A percentile compares a stretch with the other conserved stretches of the same genome.
These are phyloP conservation scores for Anguilla obscura DNA, from an alignment of 2,797 vertebrate species.

Conservation along the genomic window DNA sequence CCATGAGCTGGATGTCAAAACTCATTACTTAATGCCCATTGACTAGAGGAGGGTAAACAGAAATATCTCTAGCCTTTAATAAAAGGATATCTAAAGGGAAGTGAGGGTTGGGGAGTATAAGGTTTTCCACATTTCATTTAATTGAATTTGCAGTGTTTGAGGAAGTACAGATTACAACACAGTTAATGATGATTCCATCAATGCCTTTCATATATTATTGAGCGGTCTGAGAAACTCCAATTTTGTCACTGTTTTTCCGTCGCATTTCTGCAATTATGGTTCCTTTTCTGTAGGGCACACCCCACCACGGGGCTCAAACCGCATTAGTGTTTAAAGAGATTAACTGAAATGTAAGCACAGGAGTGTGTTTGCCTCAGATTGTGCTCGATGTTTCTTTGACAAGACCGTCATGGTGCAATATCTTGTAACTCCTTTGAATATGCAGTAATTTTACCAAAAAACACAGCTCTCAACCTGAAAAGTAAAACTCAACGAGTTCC, in stretches of 20 bases:
- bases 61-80: background rate
- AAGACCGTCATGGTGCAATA: background rate
- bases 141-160: conserved; percentile 2
- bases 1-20: background rate
- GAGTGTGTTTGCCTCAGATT: background rate
- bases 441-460: background rate
- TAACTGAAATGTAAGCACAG: background rate
- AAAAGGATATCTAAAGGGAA: background rate
- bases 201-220: background rate
- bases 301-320: background rate
- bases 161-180: background rate
- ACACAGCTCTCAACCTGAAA: background rate
- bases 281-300: background rate
- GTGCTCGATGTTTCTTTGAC: background rate
- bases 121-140: background rate
- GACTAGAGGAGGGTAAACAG: background rate
- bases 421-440: conserved; percentile 4
- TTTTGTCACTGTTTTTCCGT: background rate
- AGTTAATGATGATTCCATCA: background rate
- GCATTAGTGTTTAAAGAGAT: background rate
- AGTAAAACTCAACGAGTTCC: background rate
- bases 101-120: background rate
- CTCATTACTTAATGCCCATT: conserved; percentile 15
- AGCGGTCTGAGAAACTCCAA: background rate
- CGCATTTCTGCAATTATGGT: background rate